Evolutionary conservation across 2,888 invertebrate genomes (phyloP), one percentile per base, ranked within the genome.

Genomic region (Brenthis ino): DNA sequence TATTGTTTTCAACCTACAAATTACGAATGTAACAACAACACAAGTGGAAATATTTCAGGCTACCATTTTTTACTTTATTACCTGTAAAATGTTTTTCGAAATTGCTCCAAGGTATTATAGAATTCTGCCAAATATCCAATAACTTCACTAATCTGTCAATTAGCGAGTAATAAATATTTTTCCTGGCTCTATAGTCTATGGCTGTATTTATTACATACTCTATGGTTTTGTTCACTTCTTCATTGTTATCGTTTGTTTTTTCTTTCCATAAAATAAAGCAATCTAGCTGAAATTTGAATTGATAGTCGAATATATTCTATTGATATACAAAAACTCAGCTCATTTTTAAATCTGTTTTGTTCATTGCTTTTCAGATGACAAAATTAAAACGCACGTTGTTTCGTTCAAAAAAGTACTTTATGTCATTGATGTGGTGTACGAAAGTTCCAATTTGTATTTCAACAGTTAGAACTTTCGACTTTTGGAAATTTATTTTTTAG

Each of bases 81-180:
- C 88, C 83, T 63, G 63, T 53, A 13, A 82, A 72, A 74, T 75
- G 73, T 3, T 72, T 72, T 43, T 80, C 75, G 28, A 87, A 82
- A 0, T 77, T 72, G 0, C 63, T 68, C 85, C 86, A 86, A 8
- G 73, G 50, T 0, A 87, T 71, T 0, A 81, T 67, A 3, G 68
- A 72, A 0, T 54, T 28, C 0, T 77, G 78, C 71, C 82, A 85
- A 28, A 80, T 28, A 11, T 82, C 75, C 6, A 86, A 20, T 1
- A 85, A 11, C 1, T 74, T 79, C 2, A 72, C 72, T 13, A 88
- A 48, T 6, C 76, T 75, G 4, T 74, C 76, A 6, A 83, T 8
- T 3, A 88, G 48, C 12, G 74, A 69, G 28, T 73, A 75, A 5
- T 76, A 75, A 0, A 83, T 53, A 8, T 58, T 70, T 1, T 67